These are phyloP conservation scores for Tupaia tana DNA, from an alignment of 2,113 vertebrate species.

Conservation along the genomic window DNA sequence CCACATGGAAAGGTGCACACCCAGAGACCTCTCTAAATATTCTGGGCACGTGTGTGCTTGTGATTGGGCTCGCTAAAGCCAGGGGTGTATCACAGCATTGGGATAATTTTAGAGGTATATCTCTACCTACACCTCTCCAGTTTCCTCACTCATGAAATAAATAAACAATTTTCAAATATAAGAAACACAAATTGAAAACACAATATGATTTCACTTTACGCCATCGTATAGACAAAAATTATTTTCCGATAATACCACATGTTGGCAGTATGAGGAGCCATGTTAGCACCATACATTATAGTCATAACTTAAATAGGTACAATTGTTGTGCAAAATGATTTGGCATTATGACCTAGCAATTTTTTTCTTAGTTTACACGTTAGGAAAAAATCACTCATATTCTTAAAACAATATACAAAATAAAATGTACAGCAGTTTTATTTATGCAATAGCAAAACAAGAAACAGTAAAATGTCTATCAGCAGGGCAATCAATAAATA, in stretches of 20 bases:
- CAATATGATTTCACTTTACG: neutral
- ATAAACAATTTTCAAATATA: neutral
- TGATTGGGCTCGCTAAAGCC: too few relatives aligned
- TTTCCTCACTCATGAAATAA: neutral
- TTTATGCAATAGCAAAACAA: neutral
- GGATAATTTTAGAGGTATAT: too few relatives aligned
- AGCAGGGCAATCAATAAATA: neutral
- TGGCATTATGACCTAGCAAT: neutral
- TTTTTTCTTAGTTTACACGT: neutral
- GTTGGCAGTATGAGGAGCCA: fast-evolving
- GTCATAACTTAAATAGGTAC: too few relatives aligned
- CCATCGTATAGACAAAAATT: neutral
- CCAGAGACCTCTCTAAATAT: too few relatives aligned
- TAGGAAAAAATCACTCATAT: neutral
- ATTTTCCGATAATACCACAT: neutral
- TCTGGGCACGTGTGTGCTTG: too few relatives aligned
- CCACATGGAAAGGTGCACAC: too few relatives aligned
- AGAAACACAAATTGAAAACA: neutral
- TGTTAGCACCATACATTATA: neutral
- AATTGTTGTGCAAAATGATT: neutral
- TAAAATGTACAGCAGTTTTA: neutral
- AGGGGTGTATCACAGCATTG: too few relatives aligned
- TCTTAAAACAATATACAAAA: neutral
- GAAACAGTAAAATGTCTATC: neutral
- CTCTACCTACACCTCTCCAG: too few relatives aligned